Evolutionary conservation across 2,888 invertebrate genomes (phyloP).

Genomic region (Drosophila paranaensis): DNA sequence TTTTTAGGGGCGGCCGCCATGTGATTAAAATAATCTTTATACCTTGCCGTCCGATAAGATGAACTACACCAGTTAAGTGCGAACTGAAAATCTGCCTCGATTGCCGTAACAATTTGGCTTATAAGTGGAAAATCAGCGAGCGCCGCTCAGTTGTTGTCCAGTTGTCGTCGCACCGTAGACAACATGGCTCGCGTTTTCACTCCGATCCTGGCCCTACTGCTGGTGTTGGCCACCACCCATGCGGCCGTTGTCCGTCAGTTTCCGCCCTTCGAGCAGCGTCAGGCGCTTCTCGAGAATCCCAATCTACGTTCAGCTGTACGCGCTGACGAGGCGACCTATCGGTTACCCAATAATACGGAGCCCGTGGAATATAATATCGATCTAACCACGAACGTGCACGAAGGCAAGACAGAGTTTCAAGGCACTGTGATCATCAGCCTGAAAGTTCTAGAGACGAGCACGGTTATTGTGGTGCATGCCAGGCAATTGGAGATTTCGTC

Average conservation of each 20-base stretch:
- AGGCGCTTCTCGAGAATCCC: constrained; percentile 52
- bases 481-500: constrained; percentile 59
- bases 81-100: constrained; percentile 10
- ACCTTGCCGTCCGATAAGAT: constrained; percentile 42
- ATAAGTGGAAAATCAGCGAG: constrained; percentile 40
- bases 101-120: constrained; percentile 37
- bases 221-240: constrained; percentile 46
- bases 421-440: constrained; percentile 70
- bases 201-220: constrained; percentile 44
- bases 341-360: constrained; percentile 86
- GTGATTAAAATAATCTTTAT: constrained; percentile 65
- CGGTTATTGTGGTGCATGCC: constrained; percentile 72
- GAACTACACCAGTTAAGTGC: neutral
- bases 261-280: constrained; percentile 56
- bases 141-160: constrained; percentile 55
- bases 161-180: constrained; percentile 51
- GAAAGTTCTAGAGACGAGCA: constrained; percentile 48
- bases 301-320: constrained; percentile 39
- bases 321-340: constrained; percentile 82
- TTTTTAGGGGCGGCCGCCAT: neutral
- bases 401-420: constrained; percentile 62
- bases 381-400: constrained; percentile 77
- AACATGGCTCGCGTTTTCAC: constrained; percentile 59
- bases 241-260: constrained; percentile 57
- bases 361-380: constrained; percentile 86